Evolutionary conservation across 2,797 vertebrate species (phyloP), one percentile per base, ranked within the genome.

Genomic region (Pygocentrus nattereri): DNA sequence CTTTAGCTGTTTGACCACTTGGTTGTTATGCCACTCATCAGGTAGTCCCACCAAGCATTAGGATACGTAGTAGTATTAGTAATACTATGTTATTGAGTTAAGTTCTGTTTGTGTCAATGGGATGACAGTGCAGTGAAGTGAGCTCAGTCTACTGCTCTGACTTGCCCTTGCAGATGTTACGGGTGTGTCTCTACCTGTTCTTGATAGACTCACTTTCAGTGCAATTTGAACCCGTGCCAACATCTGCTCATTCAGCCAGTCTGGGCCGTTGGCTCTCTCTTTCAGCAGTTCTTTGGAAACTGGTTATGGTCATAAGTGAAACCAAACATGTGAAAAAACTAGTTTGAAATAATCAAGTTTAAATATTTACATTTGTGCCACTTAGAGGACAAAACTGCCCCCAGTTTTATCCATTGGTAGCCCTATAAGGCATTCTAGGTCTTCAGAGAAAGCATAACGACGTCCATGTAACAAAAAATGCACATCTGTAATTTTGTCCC

Each of bases 151-250:
- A 25, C 13, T 47, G 38, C 38, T 70, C 52, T 74, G 52, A 59
- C 72, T 44, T 47, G 58, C 18, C 18, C 41, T 2, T 30, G 13
- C 19, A 21, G 44, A 54, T 54, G 49, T 18, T 54, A 72, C 34
- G 11, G 70, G 69, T 62, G 77, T 62, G 56, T 59, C 54, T 25
- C 13, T 25, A 59, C 54, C 52, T 71, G 54, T 49, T 79, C 23
- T 13, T n/a, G 68, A 49, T 6, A 68, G 34, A 30, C 15, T 61
- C 23, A 21, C 38, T 74, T 49, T 52, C 18, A 38, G 19, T 30
- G 47, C 44, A 11, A 5, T 27, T 50, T 70, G 44, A 70, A 49
- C 23, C 12, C 8, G 68, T 34, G 68, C n/a, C 67, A 69, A 41
- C 13, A 27, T 30, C 7, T 34, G 6, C 16, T 34, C 31, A 38